Percentiles rank a stretch among this genome's conserved stretches.
These are phyloP conservation scores for Anisognathus igniventris DNA, from an alignment of 2,797 vertebrate genomes.

Conservation along the genomic window DNA sequence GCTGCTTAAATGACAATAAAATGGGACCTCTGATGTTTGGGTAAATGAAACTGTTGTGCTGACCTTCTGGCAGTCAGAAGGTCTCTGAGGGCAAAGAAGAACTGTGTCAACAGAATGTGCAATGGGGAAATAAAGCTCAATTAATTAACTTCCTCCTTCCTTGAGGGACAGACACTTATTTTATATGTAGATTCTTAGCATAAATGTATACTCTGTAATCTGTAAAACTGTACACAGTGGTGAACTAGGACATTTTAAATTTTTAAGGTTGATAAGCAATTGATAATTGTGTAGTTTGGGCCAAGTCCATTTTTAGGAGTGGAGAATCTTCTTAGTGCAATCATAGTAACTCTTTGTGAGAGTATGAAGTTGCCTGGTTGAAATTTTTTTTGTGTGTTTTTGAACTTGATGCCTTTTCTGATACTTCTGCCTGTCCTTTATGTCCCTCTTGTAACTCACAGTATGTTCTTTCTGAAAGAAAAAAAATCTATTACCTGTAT, in stretches of 20 bases:
- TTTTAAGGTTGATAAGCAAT: not conserved
- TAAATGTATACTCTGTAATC: not conserved
- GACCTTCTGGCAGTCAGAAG: not conserved
- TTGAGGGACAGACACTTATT: not conserved
- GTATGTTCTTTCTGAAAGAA: not conserved
- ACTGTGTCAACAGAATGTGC: not conserved
- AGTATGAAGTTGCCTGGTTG: not conserved
- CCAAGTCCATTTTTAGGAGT: not conserved
- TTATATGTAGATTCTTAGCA: not conserved
- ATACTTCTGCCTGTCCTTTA: not conserved
- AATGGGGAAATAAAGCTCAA: not conserved
- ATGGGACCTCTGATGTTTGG: not conserved
- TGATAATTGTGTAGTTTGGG: not conserved
- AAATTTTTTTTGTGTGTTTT: not conserved
- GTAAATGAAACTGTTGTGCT: not conserved
- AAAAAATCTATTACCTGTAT: not conserved
- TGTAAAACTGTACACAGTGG: not conserved
- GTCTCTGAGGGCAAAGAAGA: not conserved
- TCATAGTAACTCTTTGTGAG: not conserved
- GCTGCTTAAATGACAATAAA: not conserved
- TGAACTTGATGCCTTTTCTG: not conserved
- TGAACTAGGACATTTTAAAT: not conserved
- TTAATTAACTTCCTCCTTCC: not conserved
- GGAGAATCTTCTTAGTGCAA: not conserved
- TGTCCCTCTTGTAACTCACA: not conserved